phyloP scores from a whole-genome alignment of 2,113 vertebrate genomes.

The Tyrannus savana region DNA sequence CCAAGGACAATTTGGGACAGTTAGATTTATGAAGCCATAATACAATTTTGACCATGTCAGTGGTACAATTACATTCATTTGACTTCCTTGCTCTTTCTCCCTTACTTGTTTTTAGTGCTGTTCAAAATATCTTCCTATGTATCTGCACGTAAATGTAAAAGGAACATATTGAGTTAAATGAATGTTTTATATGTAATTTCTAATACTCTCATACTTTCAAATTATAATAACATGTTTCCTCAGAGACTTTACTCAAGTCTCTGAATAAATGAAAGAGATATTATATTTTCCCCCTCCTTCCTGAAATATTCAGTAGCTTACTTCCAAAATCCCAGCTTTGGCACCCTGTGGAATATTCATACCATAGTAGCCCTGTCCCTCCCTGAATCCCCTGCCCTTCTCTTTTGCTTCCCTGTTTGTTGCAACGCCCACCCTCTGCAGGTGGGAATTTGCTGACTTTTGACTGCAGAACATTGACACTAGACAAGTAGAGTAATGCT shows the following conservation, averaged over 20 bases:
- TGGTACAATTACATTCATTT: slow-evolving; percentile 11
- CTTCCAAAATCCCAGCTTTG: not conserved
- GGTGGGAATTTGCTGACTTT: not conserved
- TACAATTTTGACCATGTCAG: slow-evolving; percentile 39
- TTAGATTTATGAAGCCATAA: slow-evolving; percentile 52
- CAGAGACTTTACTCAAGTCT: not conserved
- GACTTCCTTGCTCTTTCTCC: not conserved
- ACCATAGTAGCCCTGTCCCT: fast-evolving
- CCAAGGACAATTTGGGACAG: slow-evolving; percentile 38
- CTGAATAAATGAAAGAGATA: not conserved
- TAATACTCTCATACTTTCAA: not conserved
- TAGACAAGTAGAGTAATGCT: not conserved
- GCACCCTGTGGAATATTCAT: not conserved
- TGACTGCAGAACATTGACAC: not conserved
- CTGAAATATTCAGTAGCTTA: not conserved
- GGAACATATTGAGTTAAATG: not conserved
- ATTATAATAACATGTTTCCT: not conserved
- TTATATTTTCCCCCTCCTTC: not conserved
- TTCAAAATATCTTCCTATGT: not conserved
- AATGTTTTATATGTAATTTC: not conserved
- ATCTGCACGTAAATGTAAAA: not conserved
- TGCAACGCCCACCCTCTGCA: not conserved
- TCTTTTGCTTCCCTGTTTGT: not conserved
- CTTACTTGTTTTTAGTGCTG: not conserved
- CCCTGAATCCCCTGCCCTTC: not conserved